Conservation (phyloP, 2,888 invertebrate genomes). For the Rhagium mordax region DNA sequence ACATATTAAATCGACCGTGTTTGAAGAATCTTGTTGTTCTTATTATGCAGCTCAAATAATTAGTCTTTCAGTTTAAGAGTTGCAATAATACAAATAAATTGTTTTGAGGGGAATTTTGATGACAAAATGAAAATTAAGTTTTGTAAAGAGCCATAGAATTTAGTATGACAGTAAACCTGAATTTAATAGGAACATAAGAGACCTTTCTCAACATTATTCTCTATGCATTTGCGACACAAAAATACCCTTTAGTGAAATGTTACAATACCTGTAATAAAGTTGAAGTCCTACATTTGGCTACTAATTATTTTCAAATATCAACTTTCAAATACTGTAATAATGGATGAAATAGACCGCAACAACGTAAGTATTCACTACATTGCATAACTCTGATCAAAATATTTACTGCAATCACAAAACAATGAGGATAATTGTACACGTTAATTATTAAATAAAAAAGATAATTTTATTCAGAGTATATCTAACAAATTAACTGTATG, state of each 20-base stretch:
- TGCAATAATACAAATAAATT: neutral
- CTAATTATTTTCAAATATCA: neutral
- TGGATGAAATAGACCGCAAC: neutral
- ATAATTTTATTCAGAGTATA: too few species aligned
- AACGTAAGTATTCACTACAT: neutral
- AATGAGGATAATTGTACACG: too few species aligned
- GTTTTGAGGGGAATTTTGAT: neutral
- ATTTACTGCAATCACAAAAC: neutral
- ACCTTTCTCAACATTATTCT: conserved; percentile 11
- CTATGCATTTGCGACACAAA: conserved; percentile 19
- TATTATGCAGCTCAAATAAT: neutral
- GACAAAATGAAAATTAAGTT: neutral
- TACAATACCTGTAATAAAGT: conserved; percentile 14
- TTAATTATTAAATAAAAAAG: too few species aligned
- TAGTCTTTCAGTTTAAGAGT: neutral
- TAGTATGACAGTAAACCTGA: neutral
- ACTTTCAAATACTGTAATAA: neutral
- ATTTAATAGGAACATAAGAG: conserved; percentile 12
- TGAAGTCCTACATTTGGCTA: neutral
- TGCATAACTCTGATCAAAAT: neutral
- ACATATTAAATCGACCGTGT: too few species aligned
- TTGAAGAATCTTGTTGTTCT: too few species aligned
- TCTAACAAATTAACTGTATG: too few species aligned
- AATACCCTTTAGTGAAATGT: conserved; percentile 11
- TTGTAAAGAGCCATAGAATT: neutral